These are phyloP conservation scores for Schizotus pectinicornis DNA, from an alignment of 2,888 invertebrate genomes.

Conservation along the genomic window DNA sequence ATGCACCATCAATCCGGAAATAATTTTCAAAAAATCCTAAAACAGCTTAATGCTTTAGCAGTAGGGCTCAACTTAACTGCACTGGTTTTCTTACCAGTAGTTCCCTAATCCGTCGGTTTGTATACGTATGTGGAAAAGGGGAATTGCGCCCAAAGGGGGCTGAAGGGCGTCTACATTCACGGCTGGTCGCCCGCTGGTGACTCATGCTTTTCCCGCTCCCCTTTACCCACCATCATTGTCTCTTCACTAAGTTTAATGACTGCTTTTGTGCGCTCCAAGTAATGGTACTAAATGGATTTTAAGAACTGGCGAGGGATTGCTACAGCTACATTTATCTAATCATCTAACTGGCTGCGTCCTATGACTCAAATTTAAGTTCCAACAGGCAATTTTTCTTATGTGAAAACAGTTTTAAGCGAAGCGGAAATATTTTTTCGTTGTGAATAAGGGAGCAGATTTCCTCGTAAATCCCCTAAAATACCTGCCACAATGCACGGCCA, in stretches of 20 bases:
- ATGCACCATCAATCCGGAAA: too few species aligned
- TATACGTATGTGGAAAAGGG: slow-evolving; percentile 27
- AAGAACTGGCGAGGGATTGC: background rate
- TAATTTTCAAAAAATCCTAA: too few species aligned
- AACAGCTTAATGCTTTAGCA: too few species aligned
- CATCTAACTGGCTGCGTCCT: background rate
- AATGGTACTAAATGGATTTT: slow-evolving; percentile 13
- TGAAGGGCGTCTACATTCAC: slow-evolving; percentile 27
- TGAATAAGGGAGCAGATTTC: too few species aligned
- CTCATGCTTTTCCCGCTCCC: slow-evolving; percentile 35
- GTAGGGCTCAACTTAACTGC: too few species aligned
- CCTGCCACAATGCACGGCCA: too few species aligned
- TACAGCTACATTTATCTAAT: background rate
- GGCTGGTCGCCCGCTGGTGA: slow-evolving; percentile 40
- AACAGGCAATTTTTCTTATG: too few species aligned
- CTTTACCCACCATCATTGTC: slow-evolving; percentile 30
- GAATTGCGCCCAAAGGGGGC: slow-evolving; percentile 34
- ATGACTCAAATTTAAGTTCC: background rate
- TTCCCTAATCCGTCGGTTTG: slow-evolving; percentile 14
- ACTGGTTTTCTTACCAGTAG: too few species aligned
- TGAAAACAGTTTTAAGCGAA: too few species aligned
- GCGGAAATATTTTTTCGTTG: too few species aligned
- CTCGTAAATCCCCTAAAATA: too few species aligned
- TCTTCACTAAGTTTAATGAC: slow-evolving; percentile 24
- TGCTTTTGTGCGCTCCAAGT: slow-evolving; percentile 1